Evolutionary conservation across 2,797 vertebrate genomes (phyloP).

Genomic region (Erethizon dorsatum): DNA sequence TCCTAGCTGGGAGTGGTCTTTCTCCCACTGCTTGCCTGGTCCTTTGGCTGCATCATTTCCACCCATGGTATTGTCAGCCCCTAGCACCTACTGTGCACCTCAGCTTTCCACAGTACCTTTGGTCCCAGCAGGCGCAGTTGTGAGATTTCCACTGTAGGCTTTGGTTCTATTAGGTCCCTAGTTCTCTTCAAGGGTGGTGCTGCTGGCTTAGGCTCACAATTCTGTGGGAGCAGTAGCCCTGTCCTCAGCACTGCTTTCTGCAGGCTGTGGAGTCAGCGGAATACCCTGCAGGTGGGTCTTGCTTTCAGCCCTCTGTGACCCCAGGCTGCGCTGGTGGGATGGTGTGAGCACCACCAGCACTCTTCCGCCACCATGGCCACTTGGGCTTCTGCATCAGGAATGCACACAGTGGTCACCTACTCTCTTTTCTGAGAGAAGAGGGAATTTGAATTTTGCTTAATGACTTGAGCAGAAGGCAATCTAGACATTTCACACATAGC

Average conservation of each 20-base stretch:
- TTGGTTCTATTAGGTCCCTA: neutral
- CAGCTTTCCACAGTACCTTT: no score
- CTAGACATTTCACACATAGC: neutral
- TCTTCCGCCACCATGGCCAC: neutral
- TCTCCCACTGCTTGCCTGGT: neutral
- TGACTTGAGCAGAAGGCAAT: neutral
- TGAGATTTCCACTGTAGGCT: neutral
- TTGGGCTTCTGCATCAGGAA: neutral
- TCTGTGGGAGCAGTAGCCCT: neutral
- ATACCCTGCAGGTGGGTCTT: neutral
- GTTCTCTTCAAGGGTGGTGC: neutral
- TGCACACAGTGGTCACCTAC: neutral
- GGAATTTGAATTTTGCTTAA: neutral
- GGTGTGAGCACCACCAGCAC: neutral
- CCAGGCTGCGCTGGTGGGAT: neutral
- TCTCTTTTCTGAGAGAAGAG: neutral
- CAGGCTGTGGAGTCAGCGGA: neutral
- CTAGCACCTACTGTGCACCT: neutral
- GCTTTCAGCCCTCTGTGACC: neutral
- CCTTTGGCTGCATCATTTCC: neutral
- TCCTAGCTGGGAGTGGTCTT: neutral
- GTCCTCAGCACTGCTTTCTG: neutral
- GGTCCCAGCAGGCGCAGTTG: neutral
- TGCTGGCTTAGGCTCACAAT: neutral
- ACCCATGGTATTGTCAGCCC: accelerated